Percentiles rank a stretch among this genome's conserved stretches.
Conservation (phyloP, 2,113 vertebrate species). For the Nesoenas mayeri region DNA sequence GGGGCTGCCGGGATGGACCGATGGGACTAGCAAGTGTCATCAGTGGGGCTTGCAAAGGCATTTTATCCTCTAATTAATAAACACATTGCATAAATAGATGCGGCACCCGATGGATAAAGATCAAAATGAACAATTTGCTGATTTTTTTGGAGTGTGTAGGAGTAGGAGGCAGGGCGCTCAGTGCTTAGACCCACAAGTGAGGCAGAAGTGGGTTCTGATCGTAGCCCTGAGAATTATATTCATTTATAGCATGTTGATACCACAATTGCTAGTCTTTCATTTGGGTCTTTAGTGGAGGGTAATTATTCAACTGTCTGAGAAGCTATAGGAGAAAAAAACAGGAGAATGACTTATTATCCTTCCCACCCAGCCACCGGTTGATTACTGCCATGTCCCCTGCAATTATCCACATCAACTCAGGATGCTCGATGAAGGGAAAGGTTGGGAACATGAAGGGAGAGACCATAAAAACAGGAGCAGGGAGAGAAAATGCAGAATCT, state of each 20-base stretch:
- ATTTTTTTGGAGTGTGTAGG: background rate
- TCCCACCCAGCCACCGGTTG: background rate
- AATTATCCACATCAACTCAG: background rate
- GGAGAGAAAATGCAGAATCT: background rate
- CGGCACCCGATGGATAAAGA: background rate
- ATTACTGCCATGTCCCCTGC: background rate
- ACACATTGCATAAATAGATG: background rate
- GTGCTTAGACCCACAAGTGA: background rate
- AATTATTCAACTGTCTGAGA: slow-evolving; percentile 14
- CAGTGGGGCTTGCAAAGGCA: background rate
- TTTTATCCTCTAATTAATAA: background rate
- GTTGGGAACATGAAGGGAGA: background rate
- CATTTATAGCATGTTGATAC: background rate
- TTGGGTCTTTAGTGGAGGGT: background rate
- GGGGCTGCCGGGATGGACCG: background rate
- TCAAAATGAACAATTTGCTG: background rate
- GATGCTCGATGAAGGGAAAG: background rate
- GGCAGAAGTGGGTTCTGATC: background rate
- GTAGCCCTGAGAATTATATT: background rate
- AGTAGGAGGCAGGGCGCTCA: background rate
- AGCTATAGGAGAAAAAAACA: background rate
- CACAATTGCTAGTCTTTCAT: background rate
- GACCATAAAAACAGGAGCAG: background rate
- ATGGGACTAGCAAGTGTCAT: background rate
- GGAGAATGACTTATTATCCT: background rate